phyloP scores from a whole-genome alignment of 2,113 vertebrate genomes.

The Hystrix brachyura region DNA sequence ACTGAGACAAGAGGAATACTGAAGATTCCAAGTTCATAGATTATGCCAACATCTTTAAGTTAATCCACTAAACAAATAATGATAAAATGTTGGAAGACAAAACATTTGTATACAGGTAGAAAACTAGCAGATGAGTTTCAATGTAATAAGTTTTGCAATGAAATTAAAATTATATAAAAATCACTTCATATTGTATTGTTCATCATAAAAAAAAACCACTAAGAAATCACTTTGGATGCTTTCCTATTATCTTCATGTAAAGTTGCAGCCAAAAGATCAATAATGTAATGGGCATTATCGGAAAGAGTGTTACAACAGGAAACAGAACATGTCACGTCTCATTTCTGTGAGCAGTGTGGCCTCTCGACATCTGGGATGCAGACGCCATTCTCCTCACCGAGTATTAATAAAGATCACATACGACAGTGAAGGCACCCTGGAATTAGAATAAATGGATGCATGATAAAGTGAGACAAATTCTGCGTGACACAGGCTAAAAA shows the following conservation, averaged over 20 bases:
- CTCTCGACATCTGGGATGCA: conserved; percentile 61
- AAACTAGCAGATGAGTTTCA: conserved; percentile 23
- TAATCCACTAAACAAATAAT: not conserved
- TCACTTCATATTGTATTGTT: conserved; percentile 18
- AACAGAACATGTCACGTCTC: conserved; percentile 55
- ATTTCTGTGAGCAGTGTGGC: not conserved
- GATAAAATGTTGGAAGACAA: not conserved
- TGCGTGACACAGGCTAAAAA: not conserved
- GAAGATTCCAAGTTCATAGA: conserved; percentile 56
- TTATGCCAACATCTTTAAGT: conserved; percentile 18
- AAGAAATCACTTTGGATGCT: conserved; percentile 31
- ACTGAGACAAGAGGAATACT: not conserved
- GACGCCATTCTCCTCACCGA: conserved; percentile 20
- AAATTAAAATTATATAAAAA: conserved; percentile 52
- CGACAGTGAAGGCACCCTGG: conserved; percentile 1
- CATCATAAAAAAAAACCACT: not conserved
- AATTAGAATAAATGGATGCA: conserved; percentile 42
- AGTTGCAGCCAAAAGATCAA: conserved; percentile 48
- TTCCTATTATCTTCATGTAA: not conserved
- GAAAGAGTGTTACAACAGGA: conserved; percentile 34
- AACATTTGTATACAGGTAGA: not conserved
- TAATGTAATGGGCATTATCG: not conserved
- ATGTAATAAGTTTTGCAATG: conserved; percentile 10
- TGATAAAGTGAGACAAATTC: not conserved
- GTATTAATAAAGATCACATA: not conserved